These are phyloP conservation scores for Holothuria scabra DNA, from an alignment of 53 echinoderm and acorn worm genomes.

Conservation along the genomic window DNA sequence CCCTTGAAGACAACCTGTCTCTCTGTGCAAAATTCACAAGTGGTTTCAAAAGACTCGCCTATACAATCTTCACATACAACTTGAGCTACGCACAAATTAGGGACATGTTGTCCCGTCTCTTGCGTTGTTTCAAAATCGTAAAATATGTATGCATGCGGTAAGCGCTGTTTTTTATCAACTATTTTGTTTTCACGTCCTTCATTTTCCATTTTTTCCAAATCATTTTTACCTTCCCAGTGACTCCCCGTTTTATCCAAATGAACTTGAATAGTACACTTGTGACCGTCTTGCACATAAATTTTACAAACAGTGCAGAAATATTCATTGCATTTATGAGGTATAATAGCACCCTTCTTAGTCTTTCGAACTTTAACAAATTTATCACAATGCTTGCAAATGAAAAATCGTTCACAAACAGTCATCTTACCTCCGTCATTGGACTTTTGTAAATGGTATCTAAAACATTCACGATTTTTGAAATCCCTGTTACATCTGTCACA, in stretches of 20 bases:
- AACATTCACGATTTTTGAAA: slow-evolving; percentile 64
- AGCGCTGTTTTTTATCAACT: too few relatives aligned
- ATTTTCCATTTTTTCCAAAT: not conserved
- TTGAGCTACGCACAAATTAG: slow-evolving; percentile 15
- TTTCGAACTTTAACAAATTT: slow-evolving; percentile 45
- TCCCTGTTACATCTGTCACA: slow-evolving; percentile 59
- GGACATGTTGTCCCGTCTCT: slow-evolving; percentile 13
- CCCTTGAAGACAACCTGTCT: slow-evolving; percentile 43
- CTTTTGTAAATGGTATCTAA: slow-evolving; percentile 34
- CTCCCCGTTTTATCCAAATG: not conserved
- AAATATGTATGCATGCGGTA: not conserved
- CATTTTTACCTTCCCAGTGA: not conserved
- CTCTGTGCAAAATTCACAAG: slow-evolving; percentile 3
- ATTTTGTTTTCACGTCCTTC: not conserved
- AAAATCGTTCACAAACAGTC: not conserved
- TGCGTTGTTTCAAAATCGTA: slow-evolving; percentile 33
- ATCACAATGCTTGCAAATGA: slow-evolving; percentile 49
- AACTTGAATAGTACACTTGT: not conserved
- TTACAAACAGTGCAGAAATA: slow-evolving; percentile 1
- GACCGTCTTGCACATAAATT: not conserved
- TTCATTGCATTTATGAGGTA: not conserved
- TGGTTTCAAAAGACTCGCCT: slow-evolving; percentile 10
- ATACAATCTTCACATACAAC: slow-evolving; percentile 27
- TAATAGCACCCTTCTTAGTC: slow-evolving; percentile 42
- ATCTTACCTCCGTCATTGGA: not conserved